These are phyloP conservation scores for Zaprionus inermis DNA, from an alignment of 1,140 invertebrate genomes.

Conservation along the genomic window DNA sequence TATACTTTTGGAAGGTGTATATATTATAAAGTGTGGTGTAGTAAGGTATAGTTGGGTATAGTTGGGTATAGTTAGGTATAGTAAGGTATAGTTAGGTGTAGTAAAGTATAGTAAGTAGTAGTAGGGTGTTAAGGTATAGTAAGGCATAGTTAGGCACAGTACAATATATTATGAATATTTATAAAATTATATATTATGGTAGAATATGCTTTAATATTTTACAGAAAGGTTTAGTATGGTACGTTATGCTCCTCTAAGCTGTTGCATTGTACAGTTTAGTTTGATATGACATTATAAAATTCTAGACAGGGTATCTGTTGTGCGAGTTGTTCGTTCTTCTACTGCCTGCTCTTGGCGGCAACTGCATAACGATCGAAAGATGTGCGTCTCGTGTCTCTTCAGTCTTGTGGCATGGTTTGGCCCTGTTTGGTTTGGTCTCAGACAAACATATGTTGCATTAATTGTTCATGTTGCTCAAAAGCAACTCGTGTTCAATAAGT, in stretches of 20 bases:
- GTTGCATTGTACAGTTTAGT: neutral
- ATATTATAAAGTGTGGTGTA: neutral
- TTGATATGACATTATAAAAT: neutral
- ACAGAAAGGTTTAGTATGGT: too few species aligned
- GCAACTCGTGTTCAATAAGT: constrained; percentile 81
- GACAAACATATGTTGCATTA: constrained; percentile 80
- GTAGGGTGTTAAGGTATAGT: neutral
- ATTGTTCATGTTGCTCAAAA: constrained; percentile 80
- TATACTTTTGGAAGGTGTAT: neutral
- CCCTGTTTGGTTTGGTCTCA: constrained; percentile 35
- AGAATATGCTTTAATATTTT: neutral
- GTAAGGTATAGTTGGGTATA: neutral
- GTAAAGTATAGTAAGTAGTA: too few species aligned
- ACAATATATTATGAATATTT: too few species aligned
- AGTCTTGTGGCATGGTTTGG: constrained; percentile 22
- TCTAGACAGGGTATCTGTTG: constrained; percentile 44
- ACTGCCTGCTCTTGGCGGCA: constrained; percentile 31
- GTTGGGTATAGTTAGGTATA: neutral
- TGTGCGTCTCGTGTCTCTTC: constrained; percentile 27
- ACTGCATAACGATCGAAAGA: constrained; percentile 51
- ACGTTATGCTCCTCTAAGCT: too few species aligned
- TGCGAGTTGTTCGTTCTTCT: constrained; percentile 7
- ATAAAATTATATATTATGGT: neutral
- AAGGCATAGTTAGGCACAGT: too few species aligned
- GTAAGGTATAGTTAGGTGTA: neutral